Conservation (phyloP, 2,113 vertebrate species). For the Cettia cetti region DNA sequence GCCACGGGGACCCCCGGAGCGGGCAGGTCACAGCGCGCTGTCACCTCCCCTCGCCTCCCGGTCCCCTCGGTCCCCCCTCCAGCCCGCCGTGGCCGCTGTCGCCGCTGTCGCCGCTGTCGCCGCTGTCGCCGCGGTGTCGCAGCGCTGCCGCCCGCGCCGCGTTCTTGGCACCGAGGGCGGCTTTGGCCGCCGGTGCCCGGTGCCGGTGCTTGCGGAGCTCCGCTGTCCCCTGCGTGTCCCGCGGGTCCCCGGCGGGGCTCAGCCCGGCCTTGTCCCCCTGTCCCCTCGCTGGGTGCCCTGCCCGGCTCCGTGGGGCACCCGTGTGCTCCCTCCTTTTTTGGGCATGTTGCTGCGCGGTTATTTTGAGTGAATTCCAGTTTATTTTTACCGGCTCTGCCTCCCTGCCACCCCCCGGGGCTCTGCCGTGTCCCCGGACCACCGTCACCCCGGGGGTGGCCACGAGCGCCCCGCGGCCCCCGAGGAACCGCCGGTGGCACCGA, state of each 20-base stretch:
- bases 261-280: neutral
- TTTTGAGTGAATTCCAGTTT: slow-evolving; percentile 67
- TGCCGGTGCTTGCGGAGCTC: no score
- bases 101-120: neutral
- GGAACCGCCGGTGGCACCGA: no score
- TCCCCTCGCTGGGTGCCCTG: neutral
- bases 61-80: neutral
- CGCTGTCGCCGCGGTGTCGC: neutral
- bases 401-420: neutral
- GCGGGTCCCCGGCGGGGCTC: neutral
- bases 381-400: slow-evolving; percentile 60
- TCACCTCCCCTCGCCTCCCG: neutral
- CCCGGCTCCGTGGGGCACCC: neutral
- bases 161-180: neutral
- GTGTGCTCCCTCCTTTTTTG: slow-evolving; percentile 56
- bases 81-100: neutral
- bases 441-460: neutral
- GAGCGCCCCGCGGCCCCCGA: no score
- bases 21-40: neutral
- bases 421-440: neutral
- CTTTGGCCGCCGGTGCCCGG: neutral
- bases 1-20: neutral
- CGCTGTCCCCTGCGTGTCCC: neutral
- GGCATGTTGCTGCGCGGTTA: slow-evolving; percentile 47
- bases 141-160: neutral